Evolutionary conservation across 2,113 vertebrate genomes (phyloP).

Genomic region (Rhinichthys klamathensis): DNA sequence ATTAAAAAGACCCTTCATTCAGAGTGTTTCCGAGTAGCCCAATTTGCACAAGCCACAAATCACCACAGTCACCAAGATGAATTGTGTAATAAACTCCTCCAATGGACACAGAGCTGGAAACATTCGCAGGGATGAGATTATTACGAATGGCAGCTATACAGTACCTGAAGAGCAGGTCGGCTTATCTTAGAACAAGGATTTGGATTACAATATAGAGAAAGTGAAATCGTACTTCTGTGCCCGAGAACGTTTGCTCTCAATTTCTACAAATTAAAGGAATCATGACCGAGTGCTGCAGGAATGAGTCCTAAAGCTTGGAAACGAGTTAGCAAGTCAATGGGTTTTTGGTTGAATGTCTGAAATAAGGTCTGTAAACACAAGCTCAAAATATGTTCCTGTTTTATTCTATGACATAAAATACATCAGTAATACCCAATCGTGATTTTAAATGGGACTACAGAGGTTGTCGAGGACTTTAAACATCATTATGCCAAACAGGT

Average conservation of each 20-base stretch:
- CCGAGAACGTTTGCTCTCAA: background rate
- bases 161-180: constrained; percentile 8
- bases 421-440: background rate
- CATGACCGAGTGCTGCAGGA: background rate
- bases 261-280: background rate
- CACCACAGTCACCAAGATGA: constrained; percentile 38
- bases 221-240: background rate
- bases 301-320: background rate
- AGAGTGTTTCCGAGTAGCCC: constrained; percentile 12
- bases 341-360: background rate
- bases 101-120: background rate
- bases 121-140: constrained; percentile 7
- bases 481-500: no score
- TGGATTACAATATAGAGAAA: background rate
- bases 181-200: background rate
- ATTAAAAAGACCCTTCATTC: background rate
- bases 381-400: background rate
- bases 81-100: constrained; percentile 1
- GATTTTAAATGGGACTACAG: background rate
- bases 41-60: background rate
- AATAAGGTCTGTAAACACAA: background rate
- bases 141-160: background rate
- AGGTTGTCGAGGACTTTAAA: no score
- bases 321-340: background rate
- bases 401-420: background rate